phyloP scores from a whole-genome alignment of 2,113 vertebrate genomes.

The Dissostichus mawsoni region DNA sequence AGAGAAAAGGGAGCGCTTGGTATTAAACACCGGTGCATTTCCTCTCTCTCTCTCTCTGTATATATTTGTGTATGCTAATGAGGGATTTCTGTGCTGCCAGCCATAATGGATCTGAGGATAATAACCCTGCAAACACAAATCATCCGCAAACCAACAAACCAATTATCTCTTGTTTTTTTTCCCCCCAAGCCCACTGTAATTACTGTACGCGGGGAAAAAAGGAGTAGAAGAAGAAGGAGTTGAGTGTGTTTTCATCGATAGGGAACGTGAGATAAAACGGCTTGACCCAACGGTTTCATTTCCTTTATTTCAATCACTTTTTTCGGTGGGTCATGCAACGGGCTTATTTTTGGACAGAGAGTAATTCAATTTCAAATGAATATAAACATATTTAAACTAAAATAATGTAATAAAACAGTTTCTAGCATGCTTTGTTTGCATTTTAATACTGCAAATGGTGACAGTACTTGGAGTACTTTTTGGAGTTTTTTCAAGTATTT shows the following conservation, averaged over 20 bases:
- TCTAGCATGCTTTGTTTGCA: too few species aligned
- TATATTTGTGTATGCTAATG: constrained; percentile 73
- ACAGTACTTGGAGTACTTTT: too few species aligned
- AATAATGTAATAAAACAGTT: too few species aligned
- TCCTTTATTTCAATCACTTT: too few species aligned
- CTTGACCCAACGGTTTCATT: too few species aligned
- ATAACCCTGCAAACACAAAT: constrained; percentile 71
- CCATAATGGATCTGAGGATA: constrained; percentile 71
- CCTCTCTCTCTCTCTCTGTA: constrained; percentile 50
- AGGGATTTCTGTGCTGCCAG: constrained; percentile 63
- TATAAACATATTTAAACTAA: too few species aligned
- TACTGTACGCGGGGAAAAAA: constrained; percentile 35
- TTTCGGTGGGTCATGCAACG: too few species aligned
- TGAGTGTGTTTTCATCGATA: constrained; percentile 22
- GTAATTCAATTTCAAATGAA: too few species aligned
- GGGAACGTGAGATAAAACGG: constrained; percentile 15
- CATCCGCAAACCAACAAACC: constrained; percentile 67
- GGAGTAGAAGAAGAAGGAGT: neutral
- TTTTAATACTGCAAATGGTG: too few species aligned
- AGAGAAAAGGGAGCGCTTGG: constrained; percentile 46
- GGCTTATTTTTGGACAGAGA: too few species aligned
- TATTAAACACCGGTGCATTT: constrained; percentile 54
- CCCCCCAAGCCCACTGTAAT: constrained; percentile 50
- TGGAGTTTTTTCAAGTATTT: too few species aligned
- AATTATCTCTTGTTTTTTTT: constrained; percentile 68